Percentiles rank a stretch among this genome's conserved stretches.
Evolutionary conservation across 2,888 invertebrate species (phyloP).

Genomic region (Spodoptera littoralis): DNA sequence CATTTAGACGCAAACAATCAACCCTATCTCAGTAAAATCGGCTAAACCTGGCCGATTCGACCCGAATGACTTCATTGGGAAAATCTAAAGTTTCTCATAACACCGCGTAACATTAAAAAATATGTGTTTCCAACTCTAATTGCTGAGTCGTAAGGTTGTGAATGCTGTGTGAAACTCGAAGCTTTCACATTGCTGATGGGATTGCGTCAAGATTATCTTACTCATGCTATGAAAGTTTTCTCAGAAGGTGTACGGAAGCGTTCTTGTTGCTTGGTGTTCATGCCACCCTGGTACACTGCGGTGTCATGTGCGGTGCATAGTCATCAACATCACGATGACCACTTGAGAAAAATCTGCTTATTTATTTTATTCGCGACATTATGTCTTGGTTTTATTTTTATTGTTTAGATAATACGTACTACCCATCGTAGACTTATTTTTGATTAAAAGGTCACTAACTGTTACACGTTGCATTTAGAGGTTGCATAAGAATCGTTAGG

Average conservation of each 20-base stretch:
- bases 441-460: too few species aligned
- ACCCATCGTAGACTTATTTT: too few species aligned
- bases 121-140: slow-evolving; percentile 20
- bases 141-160: slow-evolving; percentile 16
- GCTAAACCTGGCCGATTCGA: slow-evolving; percentile 30
- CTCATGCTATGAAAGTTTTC: slow-evolving; percentile 60
- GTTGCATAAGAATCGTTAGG: too few species aligned
- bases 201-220: slow-evolving; percentile 60
- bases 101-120: slow-evolving; percentile 11
- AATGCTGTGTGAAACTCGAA: slow-evolving; percentile 28
- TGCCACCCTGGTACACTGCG: slow-evolving; percentile 7
- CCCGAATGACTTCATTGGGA: slow-evolving; percentile 57
- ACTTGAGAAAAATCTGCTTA: too few species aligned
- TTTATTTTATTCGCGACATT: too few species aligned
- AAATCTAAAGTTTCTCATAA: slow-evolving; percentile 53
- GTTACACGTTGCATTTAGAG: too few species aligned
- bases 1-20: slow-evolving; percentile 5
- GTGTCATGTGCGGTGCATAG: background rate
- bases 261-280: slow-evolving; percentile 32
- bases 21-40: slow-evolving; percentile 31
- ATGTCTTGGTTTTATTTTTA: too few species aligned
- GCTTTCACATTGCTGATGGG: slow-evolving; percentile 58
- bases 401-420: too few species aligned
- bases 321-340: too few species aligned
- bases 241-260: slow-evolving; percentile 49